phyloP scores from a whole-genome alignment of 2,888 invertebrate species.

The Catotricha subobsoleta region DNA sequence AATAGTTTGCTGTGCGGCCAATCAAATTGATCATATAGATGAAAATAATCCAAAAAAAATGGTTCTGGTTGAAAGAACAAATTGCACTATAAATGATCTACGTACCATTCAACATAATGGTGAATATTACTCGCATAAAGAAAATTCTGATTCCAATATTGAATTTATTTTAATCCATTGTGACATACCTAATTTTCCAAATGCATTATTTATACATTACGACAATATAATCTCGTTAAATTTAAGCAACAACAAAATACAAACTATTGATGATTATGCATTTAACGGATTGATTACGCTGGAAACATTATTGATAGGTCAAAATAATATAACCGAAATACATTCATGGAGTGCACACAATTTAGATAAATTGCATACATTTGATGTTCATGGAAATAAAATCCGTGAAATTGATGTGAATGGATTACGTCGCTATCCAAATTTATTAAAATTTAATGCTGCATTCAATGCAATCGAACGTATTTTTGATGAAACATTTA shows the following conservation, averaged over 20 bases:
- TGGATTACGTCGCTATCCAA: slow-evolving; percentile 21
- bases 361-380: slow-evolving; percentile 16
- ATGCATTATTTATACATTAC: slow-evolving; percentile 20
- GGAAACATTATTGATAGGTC: slow-evolving; percentile 18
- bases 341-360: slow-evolving; percentile 22
- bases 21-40: no score
- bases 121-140: not conserved
- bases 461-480: slow-evolving; percentile 20
- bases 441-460: slow-evolving; percentile 23
- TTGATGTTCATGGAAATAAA: slow-evolving; percentile 17
- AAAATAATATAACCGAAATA: slow-evolving; percentile 21
- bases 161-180: slow-evolving; percentile 16
- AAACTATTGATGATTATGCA: slow-evolving; percentile 17
- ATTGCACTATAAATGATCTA: slow-evolving; percentile 1
- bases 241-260: slow-evolving; percentile 8
- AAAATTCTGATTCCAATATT: not conserved
- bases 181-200: slow-evolving; percentile 18
- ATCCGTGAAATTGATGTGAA: slow-evolving; percentile 7
- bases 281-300: slow-evolving; percentile 21
- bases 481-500: slow-evolving; percentile 16
- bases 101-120: not conserved
- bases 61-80: not conserved
- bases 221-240: slow-evolving; percentile 13
- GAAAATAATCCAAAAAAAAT: no score
- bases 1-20: no score